Evolutionary conservation across 2,113 vertebrate genomes (phyloP).

Genomic region (Phrynosoma platyrhinos): DNA sequence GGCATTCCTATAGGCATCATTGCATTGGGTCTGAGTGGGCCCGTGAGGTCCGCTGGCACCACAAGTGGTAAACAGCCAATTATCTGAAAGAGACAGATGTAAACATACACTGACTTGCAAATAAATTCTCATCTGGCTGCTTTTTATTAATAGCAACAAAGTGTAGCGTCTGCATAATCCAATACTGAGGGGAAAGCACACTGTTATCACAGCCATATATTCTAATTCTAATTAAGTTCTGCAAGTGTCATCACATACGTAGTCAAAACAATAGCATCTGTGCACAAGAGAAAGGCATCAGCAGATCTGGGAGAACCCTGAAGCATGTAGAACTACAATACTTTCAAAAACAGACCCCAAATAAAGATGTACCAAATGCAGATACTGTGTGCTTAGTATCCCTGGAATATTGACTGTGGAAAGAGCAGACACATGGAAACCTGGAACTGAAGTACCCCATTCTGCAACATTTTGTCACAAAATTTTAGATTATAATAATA

Average conservation of each 20-base stretch:
- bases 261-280: not conserved
- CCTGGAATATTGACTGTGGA: not conserved
- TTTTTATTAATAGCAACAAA: not conserved
- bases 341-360: not conserved
- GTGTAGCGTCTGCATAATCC: not conserved
- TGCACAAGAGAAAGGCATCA: not conserved
- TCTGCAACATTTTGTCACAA: not conserved
- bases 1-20: constrained; percentile 89
- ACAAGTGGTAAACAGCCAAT: constrained; percentile 93
- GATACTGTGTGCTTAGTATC: not conserved
- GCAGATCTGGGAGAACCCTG: not conserved
- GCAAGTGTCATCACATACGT: not conserved
- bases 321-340: not conserved
- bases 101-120: constrained; percentile 25
- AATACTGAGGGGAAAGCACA: not conserved
- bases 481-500: too few relatives aligned
- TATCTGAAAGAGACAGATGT: constrained; percentile 67
- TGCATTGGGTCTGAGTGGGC: constrained; percentile 92
- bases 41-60: constrained; percentile 92
- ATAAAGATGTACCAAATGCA: not conserved
- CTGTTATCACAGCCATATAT: not conserved
- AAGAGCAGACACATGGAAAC: not conserved
- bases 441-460: not conserved
- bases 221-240: not conserved
- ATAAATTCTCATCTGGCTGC: not conserved